Conservation (phyloP, 1,140 invertebrate species). For the Cecropterus lyciades region DNA sequence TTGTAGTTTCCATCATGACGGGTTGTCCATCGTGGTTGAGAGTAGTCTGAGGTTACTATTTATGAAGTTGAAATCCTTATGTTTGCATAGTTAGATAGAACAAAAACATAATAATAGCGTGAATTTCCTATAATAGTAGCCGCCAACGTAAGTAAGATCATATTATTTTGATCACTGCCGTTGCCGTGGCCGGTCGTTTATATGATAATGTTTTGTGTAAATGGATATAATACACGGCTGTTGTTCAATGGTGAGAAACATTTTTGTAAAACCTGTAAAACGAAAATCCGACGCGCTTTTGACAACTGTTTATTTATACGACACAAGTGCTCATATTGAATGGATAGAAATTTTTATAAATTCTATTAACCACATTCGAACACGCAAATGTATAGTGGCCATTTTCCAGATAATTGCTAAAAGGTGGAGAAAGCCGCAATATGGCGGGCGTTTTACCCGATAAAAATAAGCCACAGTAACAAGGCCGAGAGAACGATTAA, state of each 20-base stretch:
- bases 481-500: conserved; percentile 71
- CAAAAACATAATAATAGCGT: too few relatives aligned
- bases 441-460: conserved; percentile 44
- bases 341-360: conserved; percentile 15
- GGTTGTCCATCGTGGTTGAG: too few relatives aligned
- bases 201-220: conserved; percentile 45
- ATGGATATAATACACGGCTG: background rate
- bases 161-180: conserved; percentile 28
- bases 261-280: conserved; percentile 3
- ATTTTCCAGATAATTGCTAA: conserved; percentile 10
- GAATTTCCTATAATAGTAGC: too few relatives aligned
- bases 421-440: conserved; percentile 30
- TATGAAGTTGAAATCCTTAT: too few relatives aligned
- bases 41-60: background rate
- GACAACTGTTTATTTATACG: conserved; percentile 23
- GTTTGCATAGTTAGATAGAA: too few relatives aligned
- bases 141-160: background rate
- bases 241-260: conserved; percentile 4
- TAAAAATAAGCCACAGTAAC: conserved; percentile 61
- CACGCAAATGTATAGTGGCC: conserved; percentile 5
- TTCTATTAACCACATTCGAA: background rate
- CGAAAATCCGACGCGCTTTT: conserved; percentile 11
- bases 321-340: conserved; percentile 19
- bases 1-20: background rate
- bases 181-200: conserved; percentile 33